Base-by-base conservation (phyloP, 2,888 invertebrate genomes). In the Iphiclides podalirius region DNA sequence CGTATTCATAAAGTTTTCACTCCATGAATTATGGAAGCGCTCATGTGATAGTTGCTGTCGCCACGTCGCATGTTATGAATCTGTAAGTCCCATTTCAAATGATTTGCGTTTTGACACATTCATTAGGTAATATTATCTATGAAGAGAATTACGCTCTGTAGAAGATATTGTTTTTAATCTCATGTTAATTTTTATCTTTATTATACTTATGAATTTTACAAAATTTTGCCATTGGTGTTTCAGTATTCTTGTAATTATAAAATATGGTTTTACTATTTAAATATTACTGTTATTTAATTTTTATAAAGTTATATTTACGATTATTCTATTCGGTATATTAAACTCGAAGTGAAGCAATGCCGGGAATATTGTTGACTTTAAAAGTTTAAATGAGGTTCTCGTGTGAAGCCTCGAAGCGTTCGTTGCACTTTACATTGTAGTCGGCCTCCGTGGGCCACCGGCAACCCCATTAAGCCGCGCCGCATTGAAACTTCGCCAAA, bases 1-100 rank as follows among this genome's bases (percentile, higher is more conserved):
- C 12, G 28, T 41, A 14, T 31, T 45, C 37, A 36, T 31, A 31
- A 31, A 36, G 33, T 45, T 51, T 51, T 51, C 45, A 36, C 45
- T 46, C 28, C 12, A 51, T 51, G 41, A 41, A 45, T 51, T 45
- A 51, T 51, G 40, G 45, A 51, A 41, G n/a, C 31, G 3, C 36
- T 23, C 23, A 39, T 37, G 45, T 44, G 50, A 31, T 15, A 15
- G 49, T 9, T 16, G 38, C 26, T 34, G 23, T 9, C 11, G 14
- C 6, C n/a, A 6, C 12, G 43, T 35, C 17, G 45, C 45, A 51
- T 31, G 50, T 45, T 41, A 46, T 40, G 50, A 45, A 51, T 45
- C 12, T 45, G 13, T 20, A 41, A 50, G 14, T 7, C 6, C 11
- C 12, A 15, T 20, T 6, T 20, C 20, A 20, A 20, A n/a, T n/a